phyloP scores from a whole-genome alignment of 2,113 vertebrate species.

The Orthonyx spaldingii region DNA sequence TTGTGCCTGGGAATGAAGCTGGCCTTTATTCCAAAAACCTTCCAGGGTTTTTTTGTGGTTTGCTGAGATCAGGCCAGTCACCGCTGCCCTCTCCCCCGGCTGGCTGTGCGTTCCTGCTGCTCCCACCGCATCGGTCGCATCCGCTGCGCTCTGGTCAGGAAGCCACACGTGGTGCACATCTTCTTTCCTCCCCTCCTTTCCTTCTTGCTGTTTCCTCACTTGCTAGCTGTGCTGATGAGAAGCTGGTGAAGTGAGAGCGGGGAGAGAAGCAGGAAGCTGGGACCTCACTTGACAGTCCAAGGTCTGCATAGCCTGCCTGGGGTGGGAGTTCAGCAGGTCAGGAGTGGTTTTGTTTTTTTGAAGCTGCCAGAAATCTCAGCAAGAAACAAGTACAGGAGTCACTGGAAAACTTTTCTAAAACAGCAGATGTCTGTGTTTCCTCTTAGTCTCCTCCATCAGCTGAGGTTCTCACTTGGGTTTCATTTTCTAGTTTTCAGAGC shows the following conservation, averaged over 20 bases:
- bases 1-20: background rate
- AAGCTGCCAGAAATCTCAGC: background rate
- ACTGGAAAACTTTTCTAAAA: background rate
- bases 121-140: background rate
- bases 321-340: background rate
- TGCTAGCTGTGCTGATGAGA: accelerated
- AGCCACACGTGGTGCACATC: background rate
- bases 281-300: background rate
- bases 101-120: background rate
- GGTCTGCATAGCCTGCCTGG: background rate
- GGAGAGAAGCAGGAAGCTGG: accelerated
- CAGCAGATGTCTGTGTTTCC: background rate
- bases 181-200: background rate
- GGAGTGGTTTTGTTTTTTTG: background rate
- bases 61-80: background rate
- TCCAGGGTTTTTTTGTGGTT: background rate
- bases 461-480: background rate
- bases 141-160: background rate
- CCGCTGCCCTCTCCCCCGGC: background rate
- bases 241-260: background rate
- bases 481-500: background rate
- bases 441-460: background rate
- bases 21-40: background rate
- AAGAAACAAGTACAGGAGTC: background rate
- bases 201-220: background rate